Base-by-base conservation (phyloP, 2,888 invertebrate genomes). In the Xestia rhomboidea region DNA sequence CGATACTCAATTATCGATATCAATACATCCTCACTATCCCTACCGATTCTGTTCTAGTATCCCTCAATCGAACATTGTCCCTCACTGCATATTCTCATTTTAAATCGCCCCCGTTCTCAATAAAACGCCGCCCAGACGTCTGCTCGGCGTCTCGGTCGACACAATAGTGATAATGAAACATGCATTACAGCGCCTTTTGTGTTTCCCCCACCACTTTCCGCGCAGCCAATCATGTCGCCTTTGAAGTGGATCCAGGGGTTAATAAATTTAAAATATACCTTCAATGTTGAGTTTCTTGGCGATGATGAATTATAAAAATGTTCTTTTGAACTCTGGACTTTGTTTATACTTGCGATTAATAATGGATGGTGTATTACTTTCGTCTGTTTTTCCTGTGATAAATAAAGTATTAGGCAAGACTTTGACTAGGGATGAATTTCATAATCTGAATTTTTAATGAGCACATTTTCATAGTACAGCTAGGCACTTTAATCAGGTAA, bases 111-210 rank as follows among this genome's bases (percentile, higher is more conserved):
- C 73, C 82, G 70, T 78, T 88, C 87, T 90, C 92, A 91, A 91
- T 90, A 87, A 84, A 84, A 84, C 72, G 86, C 84, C 89, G 90
- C 89, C 92, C 77, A 92, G 93, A 93, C 94, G 94, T 94, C 95
- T 93, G 88, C 91, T 73, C 92, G 88, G 91, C 90, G 89, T 87
- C 91, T 84, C 85, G 64, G 85, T 70, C 87, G 78, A 85, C 87
- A 93, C 94, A 94, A 94, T 94, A 93, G 91, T 93, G 93, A 87
- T 93, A 92, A 94, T 94, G 91, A 94, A 94, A 93, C 92, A 94
- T 94, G 93, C 92, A 94, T 92, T 89, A 86, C 87, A 75, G 69
- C 75, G 87, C 86, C 90, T 91, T 92, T 93, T 93, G 89, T 92
- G 81, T 87, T 85, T 67, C 90, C 91, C 90, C 90, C 89, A 84